A percentile compares a stretch with the other conserved stretches of the same genome.
These are phyloP conservation scores for Lutraria rhynchaena DNA, from an alignment of 1,140 invertebrate species.

Conservation along the genomic window DNA sequence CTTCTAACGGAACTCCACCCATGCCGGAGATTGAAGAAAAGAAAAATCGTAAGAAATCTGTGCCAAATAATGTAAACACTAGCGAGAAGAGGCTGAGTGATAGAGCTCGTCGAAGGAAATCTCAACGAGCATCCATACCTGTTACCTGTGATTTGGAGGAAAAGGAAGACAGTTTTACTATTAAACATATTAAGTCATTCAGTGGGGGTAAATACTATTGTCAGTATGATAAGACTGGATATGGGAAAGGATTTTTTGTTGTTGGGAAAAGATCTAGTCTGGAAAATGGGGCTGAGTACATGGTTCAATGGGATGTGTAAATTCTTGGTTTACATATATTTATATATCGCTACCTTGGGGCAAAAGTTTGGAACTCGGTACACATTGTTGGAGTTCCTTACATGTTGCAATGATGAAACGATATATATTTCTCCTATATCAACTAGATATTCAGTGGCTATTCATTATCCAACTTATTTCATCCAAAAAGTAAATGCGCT, in stretches of 20 bases:
- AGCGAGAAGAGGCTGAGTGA: background rate
- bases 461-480: too few species aligned
- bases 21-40: conserved; percentile 53
- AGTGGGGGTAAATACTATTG: conserved; percentile 24
- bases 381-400: too few species aligned
- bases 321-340: too few species aligned
- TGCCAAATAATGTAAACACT: background rate
- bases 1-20: conserved; percentile 29
- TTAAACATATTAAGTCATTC: conserved; percentile 29
- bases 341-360: too few species aligned
- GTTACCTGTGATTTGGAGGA: background rate
- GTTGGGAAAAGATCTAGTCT: background rate
- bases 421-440: too few species aligned
- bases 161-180: conserved; percentile 18
- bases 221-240: conserved; percentile 28
- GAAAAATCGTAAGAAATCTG: conserved; percentile 20
- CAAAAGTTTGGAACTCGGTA: too few species aligned
- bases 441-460: too few species aligned
- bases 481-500: too few species aligned
- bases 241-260: conserved; percentile 40
- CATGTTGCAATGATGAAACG: too few species aligned
- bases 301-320: conserved; percentile 38
- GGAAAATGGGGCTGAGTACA: conserved; percentile 11
- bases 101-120: background rate
- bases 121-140: background rate